Evolutionary conservation across 2,113 vertebrate genomes (phyloP).

Genomic region (Lepus timidus): DNA sequence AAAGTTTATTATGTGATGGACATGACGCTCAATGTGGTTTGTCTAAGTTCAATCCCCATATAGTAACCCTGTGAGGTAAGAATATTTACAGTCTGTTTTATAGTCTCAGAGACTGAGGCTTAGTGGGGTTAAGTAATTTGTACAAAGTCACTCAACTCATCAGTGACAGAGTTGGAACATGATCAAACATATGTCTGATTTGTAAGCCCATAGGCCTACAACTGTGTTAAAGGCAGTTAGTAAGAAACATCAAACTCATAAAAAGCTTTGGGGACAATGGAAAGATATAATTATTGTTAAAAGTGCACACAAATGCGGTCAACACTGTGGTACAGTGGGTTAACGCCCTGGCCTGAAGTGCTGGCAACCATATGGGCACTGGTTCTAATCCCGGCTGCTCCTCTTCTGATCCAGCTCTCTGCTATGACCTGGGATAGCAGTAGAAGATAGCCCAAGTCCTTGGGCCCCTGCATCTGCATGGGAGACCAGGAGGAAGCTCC

Average conservation of each 20-base stretch:
- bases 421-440: too few relatives aligned
- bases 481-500: too few relatives aligned
- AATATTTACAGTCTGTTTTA: background rate
- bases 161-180: background rate
- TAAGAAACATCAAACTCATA: conserved; percentile 34
- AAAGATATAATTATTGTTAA: background rate
- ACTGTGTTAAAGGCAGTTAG: conserved; percentile 22
- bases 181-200: background rate
- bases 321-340: too few relatives aligned
- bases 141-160: background rate
- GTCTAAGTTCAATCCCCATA: background rate
- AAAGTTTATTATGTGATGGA: background rate
- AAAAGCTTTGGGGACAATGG: background rate
- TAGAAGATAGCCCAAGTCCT: too few relatives aligned
- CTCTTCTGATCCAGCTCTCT: too few relatives aligned
- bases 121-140: conserved; percentile 6
- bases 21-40: background rate
- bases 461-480: too few relatives aligned
- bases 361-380: too few relatives aligned
- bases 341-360: too few relatives aligned
- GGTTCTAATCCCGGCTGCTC: too few relatives aligned
- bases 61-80: background rate
- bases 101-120: background rate
- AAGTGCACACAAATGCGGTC: background rate
- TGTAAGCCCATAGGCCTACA: background rate